A percentile compares a stretch with the other conserved stretches of the same genome.
These are phyloP conservation scores for Chrysotoxum bicinctum DNA, from an alignment of 2,888 invertebrate genomes.

Conservation along the genomic window DNA sequence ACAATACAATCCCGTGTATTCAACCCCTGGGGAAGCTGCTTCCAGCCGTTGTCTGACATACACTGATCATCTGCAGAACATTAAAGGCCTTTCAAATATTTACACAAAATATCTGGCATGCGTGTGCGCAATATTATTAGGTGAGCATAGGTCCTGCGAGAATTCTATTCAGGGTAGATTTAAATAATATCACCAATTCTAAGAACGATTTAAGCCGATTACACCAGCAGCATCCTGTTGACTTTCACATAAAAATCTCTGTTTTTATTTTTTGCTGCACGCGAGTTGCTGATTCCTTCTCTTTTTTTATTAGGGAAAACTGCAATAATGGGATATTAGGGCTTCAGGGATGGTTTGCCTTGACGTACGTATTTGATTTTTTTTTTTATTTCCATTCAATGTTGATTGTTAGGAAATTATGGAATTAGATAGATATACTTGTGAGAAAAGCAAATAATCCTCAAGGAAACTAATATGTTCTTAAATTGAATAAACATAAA, in stretches of 20 bases:
- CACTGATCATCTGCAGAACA: constrained; percentile 49
- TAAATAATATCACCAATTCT: constrained; percentile 27
- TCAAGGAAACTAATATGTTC: constrained; percentile 9
- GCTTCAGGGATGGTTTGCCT: constrained; percentile 47
- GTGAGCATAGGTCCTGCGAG: constrained; percentile 48
- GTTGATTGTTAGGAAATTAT: constrained; percentile 61
- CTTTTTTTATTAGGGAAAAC: constrained; percentile 5
- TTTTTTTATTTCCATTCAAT: constrained; percentile 42
- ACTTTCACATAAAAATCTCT: constrained; percentile 64
- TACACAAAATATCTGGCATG: constrained; percentile 65
- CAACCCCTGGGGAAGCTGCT: constrained; percentile 38
- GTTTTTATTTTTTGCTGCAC: constrained; percentile 13
- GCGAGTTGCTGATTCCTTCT: constrained; percentile 10
- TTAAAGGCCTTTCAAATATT: constrained; percentile 68
- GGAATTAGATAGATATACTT: constrained; percentile 57
- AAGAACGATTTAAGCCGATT: constrained; percentile 61
- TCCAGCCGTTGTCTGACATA: constrained; percentile 23
- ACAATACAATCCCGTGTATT: constrained; percentile 27
- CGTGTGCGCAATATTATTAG: constrained; percentile 60
- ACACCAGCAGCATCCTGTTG: constrained; percentile 67
- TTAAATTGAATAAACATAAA: neutral
- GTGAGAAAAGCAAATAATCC: constrained; percentile 66
- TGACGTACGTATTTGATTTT: too few relatives aligned
- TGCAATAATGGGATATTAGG: constrained; percentile 35
- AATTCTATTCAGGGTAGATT: constrained; percentile 32